These are phyloP conservation scores for Operophtera brumata DNA, from an alignment of 2,888 invertebrate genomes.

Conservation along the genomic window DNA sequence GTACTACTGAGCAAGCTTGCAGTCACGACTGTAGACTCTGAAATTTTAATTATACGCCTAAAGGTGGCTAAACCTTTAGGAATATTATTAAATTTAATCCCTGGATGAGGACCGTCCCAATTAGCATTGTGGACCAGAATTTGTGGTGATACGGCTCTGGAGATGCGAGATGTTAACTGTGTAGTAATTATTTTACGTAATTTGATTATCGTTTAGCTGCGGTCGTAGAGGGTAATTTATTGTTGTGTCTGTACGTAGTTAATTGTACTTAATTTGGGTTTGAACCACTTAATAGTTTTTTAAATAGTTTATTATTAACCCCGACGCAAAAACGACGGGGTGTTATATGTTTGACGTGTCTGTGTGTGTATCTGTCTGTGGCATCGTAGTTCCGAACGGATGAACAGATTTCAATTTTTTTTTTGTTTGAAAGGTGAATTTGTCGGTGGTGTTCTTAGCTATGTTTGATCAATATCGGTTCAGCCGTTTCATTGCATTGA, in stretches of 20 bases:
- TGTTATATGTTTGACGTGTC: no score
- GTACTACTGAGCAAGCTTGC: background rate
- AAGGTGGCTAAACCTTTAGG: constrained; percentile 28
- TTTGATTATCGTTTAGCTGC: constrained; percentile 19
- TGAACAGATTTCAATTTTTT: no score
- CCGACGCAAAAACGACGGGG: no score
- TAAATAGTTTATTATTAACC: no score
- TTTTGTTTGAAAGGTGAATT: no score
- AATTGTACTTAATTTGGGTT: no score
- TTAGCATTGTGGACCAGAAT: constrained; percentile 32
- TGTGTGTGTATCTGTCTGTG: no score
- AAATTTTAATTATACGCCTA: background rate
- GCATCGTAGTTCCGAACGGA: no score
- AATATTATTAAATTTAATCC: constrained; percentile 48
- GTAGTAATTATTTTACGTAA: constrained; percentile 20
- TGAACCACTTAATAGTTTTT: no score
- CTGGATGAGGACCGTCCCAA: constrained; percentile 37
- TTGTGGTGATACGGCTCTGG: constrained; percentile 19
- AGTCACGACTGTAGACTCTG: background rate
- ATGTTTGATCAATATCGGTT: no score
- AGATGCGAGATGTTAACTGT: constrained; percentile 27
- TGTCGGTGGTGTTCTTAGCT: no score
- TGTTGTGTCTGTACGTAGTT: background rate
- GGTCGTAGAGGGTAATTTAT: constrained; percentile 12
- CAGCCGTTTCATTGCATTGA: no score